Evolutionary conservation across 2,113 vertebrate species (phyloP), one percentile per base, ranked within the genome.

Genomic region (Malurus cyaneus): DNA sequence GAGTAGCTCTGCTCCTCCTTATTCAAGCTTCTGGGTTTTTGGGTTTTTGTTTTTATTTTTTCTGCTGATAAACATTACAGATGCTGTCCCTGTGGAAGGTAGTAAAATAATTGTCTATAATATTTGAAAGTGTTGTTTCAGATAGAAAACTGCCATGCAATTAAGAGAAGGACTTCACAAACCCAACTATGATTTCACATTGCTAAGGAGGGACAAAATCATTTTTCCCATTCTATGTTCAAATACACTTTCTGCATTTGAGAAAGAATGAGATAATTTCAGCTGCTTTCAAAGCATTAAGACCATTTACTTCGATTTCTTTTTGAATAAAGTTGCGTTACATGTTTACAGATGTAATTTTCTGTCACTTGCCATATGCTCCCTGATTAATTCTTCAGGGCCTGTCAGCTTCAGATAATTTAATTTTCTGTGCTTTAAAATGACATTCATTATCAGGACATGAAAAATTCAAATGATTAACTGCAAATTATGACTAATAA

Each of bases 331-430:
- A 98, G 92, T 96, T 97, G 78, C 94, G 39, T 92, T 97, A 89
- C 74, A 88, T 97, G 66, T 96, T 96, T 96, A 95, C 90, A 93
- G 64, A 96, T 96, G 50, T 97, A 97, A 97, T 97, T 97, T 97
- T 77, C 92, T 97, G 97, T 97, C 97, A 97, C 86, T 97, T 98
- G 89, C 97, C 97, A 97, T 97, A 97, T 98, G 97, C 92, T 97
- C 80, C 76, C 76, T 98, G 94, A 98, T 98, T 98, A 97, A 98
- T 97, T 97, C 79, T 95, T 77, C 93, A 91, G 93, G 89, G 86
- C 80, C 86, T 98, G 94, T 97, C 96, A 97, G 86, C 69, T 66
- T 90, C 78, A 89, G 86, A 96, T 97, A 96, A 97, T 97, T 97
- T 97, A 95, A 97, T 98, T 97, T 96, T 97, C 85, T 95, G 5